Evolutionary conservation across 2,113 vertebrate species (phyloP).

Genomic region (Etia nguti): DNA sequence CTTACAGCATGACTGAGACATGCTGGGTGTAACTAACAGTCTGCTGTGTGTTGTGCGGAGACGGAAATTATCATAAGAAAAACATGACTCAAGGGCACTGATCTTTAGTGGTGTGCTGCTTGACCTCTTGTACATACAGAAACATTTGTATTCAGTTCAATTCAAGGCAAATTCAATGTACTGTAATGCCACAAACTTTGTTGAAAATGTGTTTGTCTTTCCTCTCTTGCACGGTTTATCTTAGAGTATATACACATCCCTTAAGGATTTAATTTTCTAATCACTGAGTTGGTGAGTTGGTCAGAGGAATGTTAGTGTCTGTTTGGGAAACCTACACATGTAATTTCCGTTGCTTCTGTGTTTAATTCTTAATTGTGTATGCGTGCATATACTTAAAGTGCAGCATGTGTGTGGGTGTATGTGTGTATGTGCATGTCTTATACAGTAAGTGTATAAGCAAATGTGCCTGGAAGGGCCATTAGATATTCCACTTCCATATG

Average conservation of each 20-base stretch:
- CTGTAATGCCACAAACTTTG: background rate
- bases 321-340: background rate
- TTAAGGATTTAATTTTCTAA: background rate
- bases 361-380: background rate
- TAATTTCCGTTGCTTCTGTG: background rate
- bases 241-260: background rate
- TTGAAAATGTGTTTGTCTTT: background rate
- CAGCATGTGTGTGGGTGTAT: background rate
- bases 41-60: background rate
- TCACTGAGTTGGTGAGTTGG: background rate
- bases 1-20: background rate
- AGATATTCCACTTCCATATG: conserved; percentile 37
- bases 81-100: background rate
- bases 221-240: background rate
- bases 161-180: background rate
- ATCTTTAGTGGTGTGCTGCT: background rate
- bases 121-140: background rate
- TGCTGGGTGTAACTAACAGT: background rate
- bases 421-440: conserved; percentile 21
- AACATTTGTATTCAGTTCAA: background rate
- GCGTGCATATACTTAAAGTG: background rate
- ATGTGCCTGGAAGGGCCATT: conserved; percentile 23
- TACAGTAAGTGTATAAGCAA: conserved; percentile 16
- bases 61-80: background rate
- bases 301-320: background rate